Base-by-base conservation (phyloP, 92 coral and sea anemone species). In the Galaxea fascicularis region DNA sequence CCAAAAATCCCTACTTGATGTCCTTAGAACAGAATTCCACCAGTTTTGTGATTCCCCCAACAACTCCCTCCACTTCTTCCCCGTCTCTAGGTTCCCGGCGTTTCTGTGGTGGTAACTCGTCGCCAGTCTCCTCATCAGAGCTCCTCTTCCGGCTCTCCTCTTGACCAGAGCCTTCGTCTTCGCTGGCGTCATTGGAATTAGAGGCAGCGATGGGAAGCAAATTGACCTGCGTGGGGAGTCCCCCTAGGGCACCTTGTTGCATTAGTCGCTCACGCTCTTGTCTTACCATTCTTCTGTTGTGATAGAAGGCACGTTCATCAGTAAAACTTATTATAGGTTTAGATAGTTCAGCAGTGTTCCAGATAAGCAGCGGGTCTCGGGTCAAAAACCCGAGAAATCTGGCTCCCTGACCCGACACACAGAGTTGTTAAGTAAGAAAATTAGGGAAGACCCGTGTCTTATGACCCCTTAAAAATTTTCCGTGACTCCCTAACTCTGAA, bases 1-100 rank as follows among this genome's bases (percentile, higher is more conserved):
- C 10, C 4, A 10, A 63, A 12, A 24, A 41, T 59, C 71, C 99
- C 87, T 93, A 96, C 99, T 94, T 96, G 86, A 96, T 96, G 65
- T 94, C 99, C 82, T 96, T 96, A 27, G 99, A 96, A 88, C 99
- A 96, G 82, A 96, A 96, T 80, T 96, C 99, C 79, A 96, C 99
- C 39, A 96, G 94, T 92, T 96, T 96, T 62, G 97, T 95, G 65
- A 96, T 96, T 26, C 99, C 99, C 22, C 98, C 94, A 65, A 85
- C 91, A 29, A 73, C 86, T 22, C 96, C 94, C 73, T 93, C 95
- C 1, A 83, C 89, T 60, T 94, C 98, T 24, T 87, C 94, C 35
- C 90, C 95, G 68, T 89, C 92, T 58, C 87, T 79, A 26, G 84
- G 66, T 49, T 39, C 83, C 74, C 93, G 89, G 81, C 97, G 92